Conservation (phyloP, 2,797 vertebrate genomes). For the Picus viridis region DNA sequence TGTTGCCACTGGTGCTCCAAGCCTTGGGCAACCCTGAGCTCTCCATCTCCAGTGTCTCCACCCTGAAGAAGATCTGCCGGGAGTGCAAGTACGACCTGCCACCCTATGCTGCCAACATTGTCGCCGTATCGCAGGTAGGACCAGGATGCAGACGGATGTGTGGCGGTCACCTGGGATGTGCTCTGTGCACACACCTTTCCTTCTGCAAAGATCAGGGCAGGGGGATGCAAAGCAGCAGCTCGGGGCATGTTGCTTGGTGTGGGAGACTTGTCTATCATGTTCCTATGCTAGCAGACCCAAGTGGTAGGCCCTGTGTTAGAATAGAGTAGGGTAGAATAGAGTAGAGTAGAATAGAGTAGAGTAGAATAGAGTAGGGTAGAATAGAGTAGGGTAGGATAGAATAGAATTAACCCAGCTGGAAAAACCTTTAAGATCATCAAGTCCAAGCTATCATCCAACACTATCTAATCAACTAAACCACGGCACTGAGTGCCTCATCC, state of each 20-base stretch:
- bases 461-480: too few species aligned
- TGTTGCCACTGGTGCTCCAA: constrained; percentile 93
- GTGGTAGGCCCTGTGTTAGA: neutral
- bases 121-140: constrained; percentile 96
- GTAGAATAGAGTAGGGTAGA: too few species aligned
- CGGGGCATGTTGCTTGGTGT: neutral
- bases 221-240: neutral
- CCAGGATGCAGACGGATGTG: fast-evolving
- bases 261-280: neutral
- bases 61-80: constrained; percentile 97
- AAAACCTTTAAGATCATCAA: too few species aligned
- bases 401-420: too few species aligned
- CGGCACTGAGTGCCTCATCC: too few species aligned
- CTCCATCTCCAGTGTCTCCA: constrained; percentile 96
- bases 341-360: too few species aligned
- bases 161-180: neutral
- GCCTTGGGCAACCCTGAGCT: constrained; percentile 96
- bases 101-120: constrained; percentile 95
- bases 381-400: too few species aligned
- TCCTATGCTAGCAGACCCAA: neutral
- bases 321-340: too few species aligned
- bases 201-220: neutral
- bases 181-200: neutral
- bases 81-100: constrained; percentile 98
- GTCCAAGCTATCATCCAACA: too few species aligned